Base-by-base conservation (phyloP, 2,113 vertebrate species). In the Lichenostomus cassidix region DNA sequence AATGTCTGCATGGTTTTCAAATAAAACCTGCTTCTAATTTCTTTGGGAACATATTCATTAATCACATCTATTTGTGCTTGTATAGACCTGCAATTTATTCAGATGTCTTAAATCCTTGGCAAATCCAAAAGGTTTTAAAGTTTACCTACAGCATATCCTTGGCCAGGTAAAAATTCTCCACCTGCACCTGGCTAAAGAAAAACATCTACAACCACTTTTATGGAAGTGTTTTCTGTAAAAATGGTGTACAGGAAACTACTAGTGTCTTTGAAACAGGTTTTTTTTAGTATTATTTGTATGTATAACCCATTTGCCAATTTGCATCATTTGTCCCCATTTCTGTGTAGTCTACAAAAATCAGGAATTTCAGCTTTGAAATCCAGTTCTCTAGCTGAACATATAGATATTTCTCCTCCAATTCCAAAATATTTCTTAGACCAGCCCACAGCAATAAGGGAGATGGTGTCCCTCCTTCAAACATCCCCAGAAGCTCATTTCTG, bases 261-360 rank as follows among this genome's bases (percentile, higher is more conserved):
- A 12, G 3, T 35, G 1, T 11, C 11, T 3, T 35, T 20, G 9
- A 81, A 64, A 20, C 5, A 15, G 0, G 0, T 8, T 21, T 7
- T 58, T 60, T 46, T 31, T 1, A 27, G 18, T 56, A 56, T 35
- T 15, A 18, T 42, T 62, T 28, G 3, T 2, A 56, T 28, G 15
- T 42, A 3, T 25, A 42, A 0, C 3, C 2, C 2, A 13, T 53
- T 62, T 46, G 4, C 42, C 13, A 35, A 5, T 24, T 78, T 64
- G 3, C 3, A 8, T 69, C 71, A 25, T 31, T 89, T 75, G 15
- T 39, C 5, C 4, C 7, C 10, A 7, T 52, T 87, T 76, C 62
- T 80, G 3, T 7, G 1, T n/a, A 12, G 20, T 17, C 24, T 60
- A 11, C 12, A 52, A 58, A 20, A 5, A 65, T 31, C 1, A 35